phyloP scores from a whole-genome alignment of 2,797 vertebrate genomes.

The Oceanodroma leucorhoa region DNA sequence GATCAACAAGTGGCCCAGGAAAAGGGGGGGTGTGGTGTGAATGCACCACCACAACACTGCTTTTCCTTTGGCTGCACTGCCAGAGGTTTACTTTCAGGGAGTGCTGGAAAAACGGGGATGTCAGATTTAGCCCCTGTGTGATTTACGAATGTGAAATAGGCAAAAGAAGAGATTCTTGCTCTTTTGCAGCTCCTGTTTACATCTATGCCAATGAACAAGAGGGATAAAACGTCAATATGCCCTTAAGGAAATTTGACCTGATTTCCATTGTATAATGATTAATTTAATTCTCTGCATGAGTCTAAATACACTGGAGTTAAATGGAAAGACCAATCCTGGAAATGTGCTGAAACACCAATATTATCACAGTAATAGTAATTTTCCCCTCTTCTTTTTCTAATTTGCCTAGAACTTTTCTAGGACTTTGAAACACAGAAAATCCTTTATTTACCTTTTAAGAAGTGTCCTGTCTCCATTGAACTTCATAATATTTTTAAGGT shows the following conservation, averaged over 20 bases:
- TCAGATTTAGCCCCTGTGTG: neutral
- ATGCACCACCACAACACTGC: neutral
- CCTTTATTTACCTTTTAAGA: neutral
- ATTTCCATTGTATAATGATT: conserved; percentile 19
- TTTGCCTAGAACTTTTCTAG: neutral
- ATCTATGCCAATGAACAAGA: neutral
- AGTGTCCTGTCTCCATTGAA: neutral
- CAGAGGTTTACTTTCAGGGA: neutral
- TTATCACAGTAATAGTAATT: neutral
- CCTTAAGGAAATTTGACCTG: conserved; percentile 20
- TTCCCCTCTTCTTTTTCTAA: neutral
- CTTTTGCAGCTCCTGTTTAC: neutral
- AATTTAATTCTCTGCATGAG: conserved; percentile 28
- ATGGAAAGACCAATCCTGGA: neutral
- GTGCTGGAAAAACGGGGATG: neutral
- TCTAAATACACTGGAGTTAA: conserved; percentile 2
- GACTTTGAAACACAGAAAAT: neutral
- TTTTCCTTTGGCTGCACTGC: neutral
- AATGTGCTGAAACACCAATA: neutral
- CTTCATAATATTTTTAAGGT: neutral
- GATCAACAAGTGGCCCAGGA: too few species aligned
- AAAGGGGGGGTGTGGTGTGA: too few species aligned
- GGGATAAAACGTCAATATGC: conserved; percentile 19
- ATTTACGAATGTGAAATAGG: neutral
- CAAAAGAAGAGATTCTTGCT: neutral